A percentile compares a stretch with the other conserved stretches of the same genome.
Evolutionary conservation across 1,140 invertebrate species (phyloP).

Genomic region (Zophobas atratus): DNA sequence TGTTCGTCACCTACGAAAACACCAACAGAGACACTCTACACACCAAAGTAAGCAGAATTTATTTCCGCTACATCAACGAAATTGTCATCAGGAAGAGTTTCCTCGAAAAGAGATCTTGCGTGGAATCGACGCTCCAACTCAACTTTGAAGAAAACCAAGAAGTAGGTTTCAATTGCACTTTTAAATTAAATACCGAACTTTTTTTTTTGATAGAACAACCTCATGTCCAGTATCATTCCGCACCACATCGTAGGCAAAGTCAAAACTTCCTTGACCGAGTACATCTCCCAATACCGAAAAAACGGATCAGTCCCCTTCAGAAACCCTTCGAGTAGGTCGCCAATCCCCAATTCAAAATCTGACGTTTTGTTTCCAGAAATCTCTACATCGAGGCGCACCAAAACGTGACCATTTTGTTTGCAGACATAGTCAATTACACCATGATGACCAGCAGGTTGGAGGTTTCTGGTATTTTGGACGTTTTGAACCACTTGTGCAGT

Average conservation of each 20-base stretch:
- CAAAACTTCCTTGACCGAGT: slow-evolving; percentile 53
- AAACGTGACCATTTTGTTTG: slow-evolving; percentile 94
- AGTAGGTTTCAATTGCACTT: slow-evolving; percentile 68
- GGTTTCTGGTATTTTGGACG: slow-evolving; percentile 88
- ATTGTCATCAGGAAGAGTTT: slow-evolving; percentile 89
- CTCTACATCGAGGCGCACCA: slow-evolving; percentile 90
- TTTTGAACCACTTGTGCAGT: slow-evolving; percentile 94
- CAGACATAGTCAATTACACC: slow-evolving; percentile 97
- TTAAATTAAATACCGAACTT: too few species aligned
- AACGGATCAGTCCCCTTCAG: slow-evolving; percentile 13
- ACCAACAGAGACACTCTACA: slow-evolving; percentile 61
- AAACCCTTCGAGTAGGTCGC: slow-evolving; percentile 56
- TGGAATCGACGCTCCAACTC: slow-evolving; percentile 87
- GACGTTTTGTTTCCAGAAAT: slow-evolving; percentile 76
- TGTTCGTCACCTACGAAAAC: slow-evolving; percentile 77
- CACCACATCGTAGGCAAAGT: slow-evolving; percentile 88
- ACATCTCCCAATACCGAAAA: slow-evolving; percentile 31
- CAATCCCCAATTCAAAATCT: slow-evolving; percentile 70
- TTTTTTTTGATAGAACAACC: slow-evolving; percentile 77
- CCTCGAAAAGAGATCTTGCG: slow-evolving; percentile 87
- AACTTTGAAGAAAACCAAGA: slow-evolving; percentile 90
- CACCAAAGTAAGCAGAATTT: slow-evolving; percentile 76
- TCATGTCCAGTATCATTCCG: slow-evolving; percentile 90
- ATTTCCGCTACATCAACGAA: slow-evolving; percentile 90
- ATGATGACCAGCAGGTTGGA: slow-evolving; percentile 86